Percentiles rank a stretch among this genome's conserved stretches.
Conservation (phyloP, 2,888 invertebrate genomes). For the Lasioglossum lativentre region DNA sequence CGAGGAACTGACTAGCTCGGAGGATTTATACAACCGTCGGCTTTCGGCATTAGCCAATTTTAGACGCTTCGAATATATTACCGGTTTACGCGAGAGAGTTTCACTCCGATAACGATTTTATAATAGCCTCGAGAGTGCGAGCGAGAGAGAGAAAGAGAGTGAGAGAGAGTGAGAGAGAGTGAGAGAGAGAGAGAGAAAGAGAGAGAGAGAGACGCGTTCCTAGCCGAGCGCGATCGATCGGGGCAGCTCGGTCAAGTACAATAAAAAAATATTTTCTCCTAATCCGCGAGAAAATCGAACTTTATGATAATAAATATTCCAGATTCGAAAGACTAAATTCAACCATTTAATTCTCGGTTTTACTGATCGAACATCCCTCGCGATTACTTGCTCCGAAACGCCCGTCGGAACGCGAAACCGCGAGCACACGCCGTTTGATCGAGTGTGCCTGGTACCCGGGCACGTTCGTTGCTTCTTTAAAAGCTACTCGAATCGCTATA, state of each 20-base stretch:
- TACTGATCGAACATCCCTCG: slow-evolving; percentile 4
- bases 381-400: neutral
- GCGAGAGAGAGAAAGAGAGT: neutral
- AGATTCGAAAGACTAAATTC: slow-evolving; percentile 36
- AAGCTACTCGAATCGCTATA: slow-evolving; percentile 29
- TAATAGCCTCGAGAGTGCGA: neutral
- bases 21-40: slow-evolving; percentile 22
- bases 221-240: slow-evolving; percentile 27
- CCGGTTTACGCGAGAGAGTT: slow-evolving; percentile 22
- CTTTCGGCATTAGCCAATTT: slow-evolving; percentile 27
- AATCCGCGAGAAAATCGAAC: slow-evolving; percentile 36
- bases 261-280: slow-evolving; percentile 25
- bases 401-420: neutral
- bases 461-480: slow-evolving; percentile 38
- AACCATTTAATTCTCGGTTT: slow-evolving; percentile 19
- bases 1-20: neutral
- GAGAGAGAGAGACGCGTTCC: slow-evolving; percentile 20
- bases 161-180: neutral
- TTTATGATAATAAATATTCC: slow-evolving; percentile 34
- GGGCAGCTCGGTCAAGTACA: slow-evolving; percentile 24
- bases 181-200: neutral
- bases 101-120: slow-evolving; percentile 23
- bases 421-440: neutral
- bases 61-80: slow-evolving; percentile 35
- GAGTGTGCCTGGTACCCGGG: neutral